phyloP scores from a whole-genome alignment of 2,888 invertebrate species.

The Nephrotoma guestfalica region DNA sequence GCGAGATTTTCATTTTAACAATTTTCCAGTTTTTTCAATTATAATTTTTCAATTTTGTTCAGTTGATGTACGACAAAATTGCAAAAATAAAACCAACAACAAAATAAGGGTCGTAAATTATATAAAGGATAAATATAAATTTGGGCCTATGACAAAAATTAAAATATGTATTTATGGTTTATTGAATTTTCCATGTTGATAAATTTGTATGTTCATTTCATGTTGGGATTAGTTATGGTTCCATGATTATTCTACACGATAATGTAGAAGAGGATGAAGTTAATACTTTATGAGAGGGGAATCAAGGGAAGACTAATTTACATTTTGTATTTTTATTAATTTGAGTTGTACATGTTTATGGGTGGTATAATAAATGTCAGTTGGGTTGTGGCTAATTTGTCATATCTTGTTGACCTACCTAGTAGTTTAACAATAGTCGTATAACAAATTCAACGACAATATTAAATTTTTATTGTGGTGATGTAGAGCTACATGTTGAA shows the following conservation, averaged over 20 bases:
- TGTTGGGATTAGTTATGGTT: background rate
- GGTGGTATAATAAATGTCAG: background rate
- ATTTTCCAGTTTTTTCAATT: background rate
- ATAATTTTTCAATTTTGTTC: background rate
- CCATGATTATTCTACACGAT: background rate
- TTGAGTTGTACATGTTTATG: background rate
- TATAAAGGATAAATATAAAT: background rate
- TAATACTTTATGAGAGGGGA: background rate
- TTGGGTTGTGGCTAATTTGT: background rate
- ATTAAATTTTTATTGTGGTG: background rate
- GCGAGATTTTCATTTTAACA: background rate
- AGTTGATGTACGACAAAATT: background rate
- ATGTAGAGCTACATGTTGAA: background rate
- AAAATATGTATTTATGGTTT: background rate
- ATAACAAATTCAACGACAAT: background rate
- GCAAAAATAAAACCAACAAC: background rate
- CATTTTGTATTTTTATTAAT: background rate
- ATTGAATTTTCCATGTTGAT: background rate
- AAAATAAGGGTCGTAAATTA: background rate
- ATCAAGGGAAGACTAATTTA: background rate
- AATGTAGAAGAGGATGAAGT: background rate
- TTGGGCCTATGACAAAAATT: background rate
- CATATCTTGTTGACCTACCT: background rate
- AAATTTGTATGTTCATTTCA: background rate
- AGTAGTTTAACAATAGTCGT: background rate